Base-by-base conservation (phyloP, 1,140 invertebrate species). In the Formica exsecta region DNA sequence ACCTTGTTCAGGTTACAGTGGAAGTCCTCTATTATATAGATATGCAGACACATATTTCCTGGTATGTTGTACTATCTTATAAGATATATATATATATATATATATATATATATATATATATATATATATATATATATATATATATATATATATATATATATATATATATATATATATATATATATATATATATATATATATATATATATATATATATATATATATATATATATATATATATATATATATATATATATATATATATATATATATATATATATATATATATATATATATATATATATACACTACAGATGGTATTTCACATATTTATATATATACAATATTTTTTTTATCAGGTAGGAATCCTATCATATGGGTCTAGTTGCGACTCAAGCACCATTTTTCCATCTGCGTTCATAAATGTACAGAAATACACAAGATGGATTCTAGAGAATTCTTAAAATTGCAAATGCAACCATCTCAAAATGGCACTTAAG, bases 311-410 rank as follows among this genome's bases (percentile, higher is more conserved):
- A 85, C 54, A 66, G 29, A 59, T 32, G n/a, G 2, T 64, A 86
- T 9, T 73, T 73, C 54, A 48, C 51, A 66, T 38, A 25, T 51
- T 38, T 73, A 73, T 61, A 19, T 44, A 19, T 41, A 57, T n/a
- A 32, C 32, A 32, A 32, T 32, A 41, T 65, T 32, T 48, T 76
- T 76, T 66, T 66, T 75, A 86, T 66, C 64, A 94, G 92, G 87
- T 93, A 64, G 92, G 92, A 71, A 88, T 93, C 36, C 83, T 93
- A 77, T 93, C 92, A 7, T 92, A 92, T 25, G 90, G 92, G 51
- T 89, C 90, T 19, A 86, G 81, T n/a, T 93, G 93, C 29, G 85
- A 89, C 36, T 59, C 36, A 0, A 86, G 66, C 65, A 51, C 29
- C 16, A 90, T 87, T 84, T 89, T 85, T 44, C 92, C 92, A 19